phyloP scores from a whole-genome alignment of 2,888 invertebrate species.

The Zeuzera pyrina region DNA sequence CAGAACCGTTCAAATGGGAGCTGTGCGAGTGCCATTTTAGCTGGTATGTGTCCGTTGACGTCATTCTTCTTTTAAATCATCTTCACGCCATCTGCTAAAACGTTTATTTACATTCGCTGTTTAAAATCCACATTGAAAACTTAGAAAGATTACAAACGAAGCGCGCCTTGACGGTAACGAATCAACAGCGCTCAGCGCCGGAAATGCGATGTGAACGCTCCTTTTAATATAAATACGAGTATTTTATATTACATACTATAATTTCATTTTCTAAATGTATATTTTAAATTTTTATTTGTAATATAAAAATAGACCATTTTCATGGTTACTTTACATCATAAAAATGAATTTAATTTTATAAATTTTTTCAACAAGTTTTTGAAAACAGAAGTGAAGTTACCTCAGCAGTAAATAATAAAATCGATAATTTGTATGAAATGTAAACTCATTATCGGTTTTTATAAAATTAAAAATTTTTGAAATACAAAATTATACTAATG shows the following conservation, averaged over 20 bases:
- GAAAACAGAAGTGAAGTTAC: too few relatives aligned
- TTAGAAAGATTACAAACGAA: not conserved
- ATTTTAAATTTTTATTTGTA: too few relatives aligned
- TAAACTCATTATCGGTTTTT: constrained; percentile 3
- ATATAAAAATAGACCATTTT: too few relatives aligned
- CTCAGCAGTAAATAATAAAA: constrained; percentile 7
- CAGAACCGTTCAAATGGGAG: constrained; percentile 85
- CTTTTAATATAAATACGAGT: too few relatives aligned
- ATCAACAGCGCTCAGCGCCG: too few relatives aligned
- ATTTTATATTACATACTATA: too few relatives aligned
- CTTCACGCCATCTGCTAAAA: constrained; percentile 19
- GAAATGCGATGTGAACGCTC: too few relatives aligned
- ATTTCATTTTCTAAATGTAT: too few relatives aligned
- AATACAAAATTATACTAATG: not conserved
- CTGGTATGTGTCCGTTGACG: constrained; percentile 84
- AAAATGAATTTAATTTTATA: too few relatives aligned
- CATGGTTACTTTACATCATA: too few relatives aligned
- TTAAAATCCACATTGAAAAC: not conserved
- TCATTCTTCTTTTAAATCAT: constrained; percentile 35
- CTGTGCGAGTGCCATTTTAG: constrained; percentile 92
- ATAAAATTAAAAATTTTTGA: constrained; percentile 1
- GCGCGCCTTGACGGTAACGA: too few relatives aligned
- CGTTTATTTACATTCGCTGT: not conserved
- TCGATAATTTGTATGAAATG: constrained; percentile 4
- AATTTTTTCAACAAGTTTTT: too few relatives aligned